phyloP scores from a whole-genome alignment of 2,888 invertebrate genomes.

The Allygus modestus region DNA sequence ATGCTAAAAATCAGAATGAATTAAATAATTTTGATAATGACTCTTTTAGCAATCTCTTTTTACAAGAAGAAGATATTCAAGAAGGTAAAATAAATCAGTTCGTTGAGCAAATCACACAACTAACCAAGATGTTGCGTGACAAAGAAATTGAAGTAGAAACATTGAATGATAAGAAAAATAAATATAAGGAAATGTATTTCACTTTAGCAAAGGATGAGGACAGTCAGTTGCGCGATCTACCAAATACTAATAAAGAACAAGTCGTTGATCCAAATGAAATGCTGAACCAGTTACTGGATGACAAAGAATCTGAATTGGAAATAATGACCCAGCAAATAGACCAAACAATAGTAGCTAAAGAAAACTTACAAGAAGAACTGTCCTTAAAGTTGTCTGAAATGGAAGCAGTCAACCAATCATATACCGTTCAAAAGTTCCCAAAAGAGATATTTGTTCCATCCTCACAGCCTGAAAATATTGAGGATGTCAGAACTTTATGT shows the following conservation, averaged over 20 bases:
- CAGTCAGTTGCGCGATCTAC: background rate
- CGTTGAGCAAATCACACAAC: slow-evolving; percentile 43
- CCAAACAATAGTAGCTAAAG: slow-evolving; percentile 50
- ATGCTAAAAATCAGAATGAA: slow-evolving; percentile 22
- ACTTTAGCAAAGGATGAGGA: slow-evolving; percentile 26
- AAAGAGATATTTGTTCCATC: slow-evolving; percentile 28
- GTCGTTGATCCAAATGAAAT: slow-evolving; percentile 24
- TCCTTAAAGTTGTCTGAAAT: slow-evolving; percentile 43
- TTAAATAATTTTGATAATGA: background rate
- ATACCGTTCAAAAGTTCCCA: background rate
- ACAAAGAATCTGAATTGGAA: slow-evolving; percentile 61
- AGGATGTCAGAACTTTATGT: slow-evolving; percentile 57
- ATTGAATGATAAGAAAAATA: slow-evolving; percentile 49
- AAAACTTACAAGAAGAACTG: slow-evolving; percentile 59
- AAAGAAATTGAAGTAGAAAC: slow-evolving; percentile 47
- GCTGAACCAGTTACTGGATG: slow-evolving; percentile 54
- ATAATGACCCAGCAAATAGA: slow-evolving; percentile 59
- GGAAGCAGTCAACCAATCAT: slow-evolving; percentile 51
- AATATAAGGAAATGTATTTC: slow-evolving; percentile 54
- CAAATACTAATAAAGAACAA: slow-evolving; percentile 19
- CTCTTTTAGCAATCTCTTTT: slow-evolving; percentile 16
- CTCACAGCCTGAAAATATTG: slow-evolving; percentile 52
- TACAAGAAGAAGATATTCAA: slow-evolving; percentile 2
- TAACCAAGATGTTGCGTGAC: slow-evolving; percentile 24
- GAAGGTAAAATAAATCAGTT: slow-evolving; percentile 46